Evolutionary conservation across 1,140 invertebrate genomes (phyloP), one percentile per base, ranked within the genome.

Genomic region (Heliconius nattereri): DNA sequence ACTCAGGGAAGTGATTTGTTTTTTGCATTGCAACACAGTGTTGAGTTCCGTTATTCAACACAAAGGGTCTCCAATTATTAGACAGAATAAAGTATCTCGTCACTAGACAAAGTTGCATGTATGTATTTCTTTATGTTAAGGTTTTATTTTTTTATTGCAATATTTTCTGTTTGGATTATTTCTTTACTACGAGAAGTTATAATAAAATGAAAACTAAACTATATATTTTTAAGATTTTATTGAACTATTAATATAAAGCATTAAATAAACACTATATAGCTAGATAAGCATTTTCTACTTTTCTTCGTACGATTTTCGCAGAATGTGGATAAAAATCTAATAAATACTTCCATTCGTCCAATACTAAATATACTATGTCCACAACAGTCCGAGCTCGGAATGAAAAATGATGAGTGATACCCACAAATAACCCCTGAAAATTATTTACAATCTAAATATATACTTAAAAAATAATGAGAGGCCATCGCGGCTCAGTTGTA

Each of bases 261-360:
- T 73, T 40, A 26, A 72, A 16, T 54, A 1, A 45, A 49, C 16
- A 45, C 29, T 81, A 81, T 74, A 90, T 91, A 49, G 91, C 91
- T 87, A 94, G 88, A 79, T 93, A 94, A 16, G 93, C 90, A 84
- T 94, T 94, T 85, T 92, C 85, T 11, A 93, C 91, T 89, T 94
- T 94, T 71, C 84, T 87, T 73, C 85, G 86, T 9, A 94, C 89
- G 23, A 92, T 75, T 88, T 91, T 93, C 0, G 92, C 91, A 1
- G 92, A 90, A 79, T 89, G 89, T 7, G 94, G 94, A 83, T 94
- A 95, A 76, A 91, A 94, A 54, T 94, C 90, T 0, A 95, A 78
- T 23, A 95, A 83, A 85, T 94, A 92, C 74, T 94, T 92, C 94
- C 94, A 94, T 82, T 94, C 88, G 16, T 94, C 90, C 20, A 94